A percentile compares a stretch with the other conserved stretches of the same genome.
Conservation (phyloP, 2,113 vertebrate species). For the Pteropus alecto region DNA sequence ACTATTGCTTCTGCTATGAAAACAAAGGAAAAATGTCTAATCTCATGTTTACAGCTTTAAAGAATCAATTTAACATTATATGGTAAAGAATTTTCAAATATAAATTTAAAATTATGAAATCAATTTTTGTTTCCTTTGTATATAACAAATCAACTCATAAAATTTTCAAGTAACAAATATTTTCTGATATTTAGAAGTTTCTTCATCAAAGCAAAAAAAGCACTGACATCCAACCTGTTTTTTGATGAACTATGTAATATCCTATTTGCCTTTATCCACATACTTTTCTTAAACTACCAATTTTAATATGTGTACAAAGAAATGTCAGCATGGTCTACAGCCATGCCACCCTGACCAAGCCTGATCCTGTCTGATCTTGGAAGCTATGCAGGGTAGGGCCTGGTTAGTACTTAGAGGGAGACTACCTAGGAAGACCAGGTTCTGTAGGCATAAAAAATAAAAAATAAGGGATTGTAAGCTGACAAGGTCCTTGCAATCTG, state of each 20-base stretch:
- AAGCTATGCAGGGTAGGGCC: too few species aligned
- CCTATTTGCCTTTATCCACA: not conserved
- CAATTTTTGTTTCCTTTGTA: not conserved
- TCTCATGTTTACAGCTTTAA: not conserved
- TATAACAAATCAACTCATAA: not conserved
- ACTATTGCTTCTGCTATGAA: constrained; percentile 9
- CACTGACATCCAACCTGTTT: not conserved
- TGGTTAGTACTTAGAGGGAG: too few species aligned
- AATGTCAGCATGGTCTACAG: not conserved
- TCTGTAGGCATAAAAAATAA: too few species aligned
- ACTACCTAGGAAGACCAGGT: too few species aligned
- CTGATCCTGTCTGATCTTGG: too few species aligned
- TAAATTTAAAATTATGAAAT: constrained; percentile 8
- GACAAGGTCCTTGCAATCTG: too few species aligned
- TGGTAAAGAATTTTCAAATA: not conserved
- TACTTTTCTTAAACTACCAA: not conserved
- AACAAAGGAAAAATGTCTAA: not conserved
- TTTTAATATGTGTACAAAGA: not conserved
- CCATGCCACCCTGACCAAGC: too few species aligned
- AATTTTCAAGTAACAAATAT: not conserved
- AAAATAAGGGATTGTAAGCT: too few species aligned
- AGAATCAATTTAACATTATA: not conserved
- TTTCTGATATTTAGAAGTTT: constrained; percentile 30
- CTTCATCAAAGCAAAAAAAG: not conserved
- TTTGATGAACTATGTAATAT: not conserved